Base-by-base conservation (phyloP, 30 jellyfish, hydroid and myxozoan genomes). In the Cassiopea xamachana region DNA sequence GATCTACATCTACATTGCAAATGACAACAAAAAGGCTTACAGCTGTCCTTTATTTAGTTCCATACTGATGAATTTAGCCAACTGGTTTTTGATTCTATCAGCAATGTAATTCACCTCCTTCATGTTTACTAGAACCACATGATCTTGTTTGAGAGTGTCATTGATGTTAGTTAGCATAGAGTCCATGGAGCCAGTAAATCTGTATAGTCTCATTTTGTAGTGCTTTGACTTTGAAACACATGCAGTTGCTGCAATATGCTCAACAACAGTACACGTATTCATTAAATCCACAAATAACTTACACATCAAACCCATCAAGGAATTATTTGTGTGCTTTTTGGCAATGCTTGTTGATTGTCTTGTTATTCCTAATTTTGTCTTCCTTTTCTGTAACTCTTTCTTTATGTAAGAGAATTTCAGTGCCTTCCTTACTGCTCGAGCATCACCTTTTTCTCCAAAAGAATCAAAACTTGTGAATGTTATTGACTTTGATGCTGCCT, bases 401-500 rank as follows among this genome's bases (percentile, higher is more conserved):
- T 48, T 58, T 17, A 18, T 14, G 43, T 46, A 19, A 19, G 46
- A 44, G 68, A 67, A 72, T 16, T 69, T 18, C 15, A 84, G 10
- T 2, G 82, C 79, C 39, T 51, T 73, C 39, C 44, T 50, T n/a
- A 58, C 7, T 12, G 51, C 50, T 2, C 64, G 71, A 12, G 19
- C 5, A 1, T 50, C 8, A 1, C 51, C 80, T 2, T 19, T 55
- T 14, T 84, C 44, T 3, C n/a, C 44, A 19, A 50, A 1, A 7
- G 19, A 70, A 16, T 75, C 93, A 46, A 86, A 48, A 58, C 89
- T 74, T 44, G 93, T 69, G 77, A 86, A 86, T 3, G 47, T 50
- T 1, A 45, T 75, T n/a, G 16, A 67, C 51, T 86, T 60, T 15
- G 44, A 64, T 12, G 74, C 64, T 1, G 45, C 83, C 39, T n/a